phyloP scores from a whole-genome alignment of 2,888 invertebrate genomes.

The Cosmia trapezina region DNA sequence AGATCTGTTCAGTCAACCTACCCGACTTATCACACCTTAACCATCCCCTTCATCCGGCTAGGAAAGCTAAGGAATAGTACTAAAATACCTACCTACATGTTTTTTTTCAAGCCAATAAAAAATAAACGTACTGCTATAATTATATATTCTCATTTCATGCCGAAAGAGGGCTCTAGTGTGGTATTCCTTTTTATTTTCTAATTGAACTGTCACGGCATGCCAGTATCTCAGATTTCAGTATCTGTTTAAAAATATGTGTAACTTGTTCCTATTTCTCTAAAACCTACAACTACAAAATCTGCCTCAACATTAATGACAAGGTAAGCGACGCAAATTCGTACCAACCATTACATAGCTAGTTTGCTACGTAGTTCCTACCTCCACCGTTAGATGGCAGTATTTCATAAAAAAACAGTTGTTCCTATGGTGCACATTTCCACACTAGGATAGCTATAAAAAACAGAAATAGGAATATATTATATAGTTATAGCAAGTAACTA shows the following conservation, averaged over 20 bases:
- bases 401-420: not conserved
- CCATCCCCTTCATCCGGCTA: slow-evolving; percentile 94
- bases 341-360: too few species aligned
- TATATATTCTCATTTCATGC: slow-evolving; percentile 11
- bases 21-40: slow-evolving; percentile 93
- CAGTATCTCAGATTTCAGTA: not conserved
- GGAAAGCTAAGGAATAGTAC: slow-evolving; percentile 81
- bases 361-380: slow-evolving; percentile 1
- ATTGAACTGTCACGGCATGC: too few species aligned
- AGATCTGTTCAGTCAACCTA: slow-evolving; percentile 92
- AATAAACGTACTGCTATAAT: too few species aligned
- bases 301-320: not conserved
- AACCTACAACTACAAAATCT: not conserved
- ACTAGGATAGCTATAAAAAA: too few species aligned
- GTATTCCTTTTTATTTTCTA: too few species aligned
- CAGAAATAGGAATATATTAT: too few species aligned
- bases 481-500: too few species aligned
- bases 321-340: not conserved
- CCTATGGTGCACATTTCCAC: too few species aligned
- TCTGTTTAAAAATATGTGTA: too few species aligned
- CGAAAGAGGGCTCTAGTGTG: not conserved
- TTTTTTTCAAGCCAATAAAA: not conserved
- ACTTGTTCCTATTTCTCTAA: too few species aligned
- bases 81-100: too few species aligned
- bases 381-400: slow-evolving; percentile 25